Percentiles rank a stretch among this genome's conserved stretches.
These are phyloP conservation scores for Chaetorhynchus papuensis DNA, from an alignment of 2,113 vertebrate species.

Conservation along the genomic window DNA sequence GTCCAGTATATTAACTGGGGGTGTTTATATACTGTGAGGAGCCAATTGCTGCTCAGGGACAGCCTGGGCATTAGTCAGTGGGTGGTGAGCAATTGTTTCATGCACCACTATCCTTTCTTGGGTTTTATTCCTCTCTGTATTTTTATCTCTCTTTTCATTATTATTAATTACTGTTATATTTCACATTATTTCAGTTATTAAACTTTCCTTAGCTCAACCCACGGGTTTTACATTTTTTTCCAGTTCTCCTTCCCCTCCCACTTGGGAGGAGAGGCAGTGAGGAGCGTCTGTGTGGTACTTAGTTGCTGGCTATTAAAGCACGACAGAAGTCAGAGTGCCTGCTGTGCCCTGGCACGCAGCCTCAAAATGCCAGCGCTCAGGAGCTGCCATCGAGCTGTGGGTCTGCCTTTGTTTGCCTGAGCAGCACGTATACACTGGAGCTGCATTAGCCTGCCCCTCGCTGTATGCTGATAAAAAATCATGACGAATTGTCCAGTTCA, in stretches of 20 bases:
- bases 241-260: neutral
- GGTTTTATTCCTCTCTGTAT: neutral
- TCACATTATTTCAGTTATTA: neutral
- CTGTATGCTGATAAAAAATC: neutral
- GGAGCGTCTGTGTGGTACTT: neutral
- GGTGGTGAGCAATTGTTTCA: neutral
- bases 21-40: neutral
- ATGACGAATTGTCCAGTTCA: neutral
- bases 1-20: neutral
- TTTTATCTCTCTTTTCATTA: neutral
- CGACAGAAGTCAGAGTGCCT: neutral
- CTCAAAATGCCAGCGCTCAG: accelerated
- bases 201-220: neutral
- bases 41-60: neutral
- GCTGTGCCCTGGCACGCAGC: neutral
- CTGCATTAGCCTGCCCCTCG: neutral
- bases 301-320: neutral
- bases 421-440: accelerated
- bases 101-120: neutral
- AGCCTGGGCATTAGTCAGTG: accelerated
- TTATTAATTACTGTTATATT: neutral
- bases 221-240: accelerated
- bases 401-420: neutral
- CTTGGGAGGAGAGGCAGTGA: neutral
- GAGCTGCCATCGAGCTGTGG: neutral